These are phyloP conservation scores for Aspiorhynchus laticeps DNA, from an alignment of 2,113 vertebrate species.

Conservation along the genomic window DNA sequence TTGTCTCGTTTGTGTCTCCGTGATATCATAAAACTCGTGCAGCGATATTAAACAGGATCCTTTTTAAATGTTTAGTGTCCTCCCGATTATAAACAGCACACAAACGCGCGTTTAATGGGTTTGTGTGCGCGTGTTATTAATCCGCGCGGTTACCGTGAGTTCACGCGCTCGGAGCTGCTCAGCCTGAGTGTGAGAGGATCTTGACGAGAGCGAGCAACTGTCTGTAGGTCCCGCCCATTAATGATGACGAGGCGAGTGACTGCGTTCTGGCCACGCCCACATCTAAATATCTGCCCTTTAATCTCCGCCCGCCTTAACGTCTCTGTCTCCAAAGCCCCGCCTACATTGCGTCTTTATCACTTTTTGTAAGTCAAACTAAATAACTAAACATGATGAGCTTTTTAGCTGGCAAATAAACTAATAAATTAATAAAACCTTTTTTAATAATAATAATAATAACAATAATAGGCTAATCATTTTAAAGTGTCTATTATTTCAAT, in stretches of 20 bases:
- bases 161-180: not conserved
- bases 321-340: not conserved
- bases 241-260: not conserved
- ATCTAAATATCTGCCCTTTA: slow-evolving; percentile 13
- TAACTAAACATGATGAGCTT: not conserved
- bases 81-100: not conserved
- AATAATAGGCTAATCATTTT: too few species aligned
- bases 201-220: slow-evolving; percentile 79
- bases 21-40: not conserved
- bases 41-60: not conserved
- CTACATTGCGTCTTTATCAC: not conserved
- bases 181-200: slow-evolving; percentile 55
- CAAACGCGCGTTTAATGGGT: not conserved
- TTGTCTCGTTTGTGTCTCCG: not conserved
- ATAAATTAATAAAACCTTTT: too few species aligned
- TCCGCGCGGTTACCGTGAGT: slow-evolving; percentile 13
- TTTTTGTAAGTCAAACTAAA: not conserved
- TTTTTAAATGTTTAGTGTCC: not conserved
- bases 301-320: not conserved
- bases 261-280: not conserved
- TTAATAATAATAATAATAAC: too few species aligned
- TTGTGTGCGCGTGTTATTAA: not conserved
- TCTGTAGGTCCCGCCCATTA: slow-evolving; percentile 64
- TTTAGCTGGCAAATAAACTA: not conserved
- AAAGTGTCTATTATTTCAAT: too few species aligned